Percentiles rank a stretch among this genome's conserved stretches.
Conservation (phyloP, 1,140 invertebrate species). For the Ctenoplectra terminalis region DNA sequence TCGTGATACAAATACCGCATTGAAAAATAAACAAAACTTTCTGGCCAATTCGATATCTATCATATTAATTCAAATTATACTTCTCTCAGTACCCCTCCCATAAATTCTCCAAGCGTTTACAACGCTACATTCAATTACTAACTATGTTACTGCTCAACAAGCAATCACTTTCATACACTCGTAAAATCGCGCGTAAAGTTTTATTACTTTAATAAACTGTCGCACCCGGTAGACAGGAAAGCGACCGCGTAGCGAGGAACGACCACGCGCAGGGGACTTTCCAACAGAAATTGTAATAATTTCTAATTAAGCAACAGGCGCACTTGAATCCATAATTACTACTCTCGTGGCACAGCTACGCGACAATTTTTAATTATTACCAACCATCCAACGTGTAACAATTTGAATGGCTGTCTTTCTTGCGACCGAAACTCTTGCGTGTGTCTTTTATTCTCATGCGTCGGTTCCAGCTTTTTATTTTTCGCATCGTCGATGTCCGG, state of each 20-base stretch:
- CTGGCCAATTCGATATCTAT: no score
- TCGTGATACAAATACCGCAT: no score
- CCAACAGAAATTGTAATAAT: slow-evolving; percentile 39
- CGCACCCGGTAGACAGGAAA: slow-evolving; percentile 27
- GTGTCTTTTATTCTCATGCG: not conserved
- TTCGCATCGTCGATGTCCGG: no score
- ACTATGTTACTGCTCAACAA: no score
- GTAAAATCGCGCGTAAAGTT: no score
- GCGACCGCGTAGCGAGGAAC: not conserved
- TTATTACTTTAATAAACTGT: not conserved
- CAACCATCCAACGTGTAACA: not conserved
- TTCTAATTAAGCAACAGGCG: slow-evolving; percentile 52
- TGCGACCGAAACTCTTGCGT: not conserved
- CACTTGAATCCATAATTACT: slow-evolving; percentile 43
- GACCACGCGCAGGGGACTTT: not conserved
- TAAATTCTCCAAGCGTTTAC: no score
- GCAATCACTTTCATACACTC: no score
- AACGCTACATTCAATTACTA: no score
- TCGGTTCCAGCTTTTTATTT: not conserved
- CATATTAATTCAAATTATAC: no score
- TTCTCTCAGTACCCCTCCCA: no score
- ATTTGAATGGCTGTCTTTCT: slow-evolving; percentile 8
- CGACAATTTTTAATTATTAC: slow-evolving; percentile 50
- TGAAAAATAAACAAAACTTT: no score
- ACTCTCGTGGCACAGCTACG: not conserved